Evolutionary conservation across 2,888 invertebrate genomes (phyloP).

Genomic region (Cecidostiba fungosa): DNA sequence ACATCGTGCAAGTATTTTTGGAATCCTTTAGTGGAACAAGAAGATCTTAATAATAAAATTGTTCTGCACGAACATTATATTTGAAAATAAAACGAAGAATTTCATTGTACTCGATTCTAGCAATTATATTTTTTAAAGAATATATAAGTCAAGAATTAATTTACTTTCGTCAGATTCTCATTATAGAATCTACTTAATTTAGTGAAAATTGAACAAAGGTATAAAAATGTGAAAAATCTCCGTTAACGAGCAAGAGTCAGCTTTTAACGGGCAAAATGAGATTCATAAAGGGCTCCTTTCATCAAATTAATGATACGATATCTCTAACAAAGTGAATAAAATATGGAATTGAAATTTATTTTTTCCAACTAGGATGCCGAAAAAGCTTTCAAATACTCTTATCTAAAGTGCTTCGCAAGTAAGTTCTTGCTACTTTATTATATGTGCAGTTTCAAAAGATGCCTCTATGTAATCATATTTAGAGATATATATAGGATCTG

Average conservation of each 20-base stretch:
- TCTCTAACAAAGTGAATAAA: not conserved
- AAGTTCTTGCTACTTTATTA: not conserved
- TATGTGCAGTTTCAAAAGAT: not conserved
- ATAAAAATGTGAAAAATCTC: not conserved
- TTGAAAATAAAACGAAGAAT: too few relatives aligned
- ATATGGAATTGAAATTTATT: not conserved
- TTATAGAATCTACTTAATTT: not conserved
- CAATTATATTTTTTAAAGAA: not conserved
- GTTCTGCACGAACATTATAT: too few relatives aligned
- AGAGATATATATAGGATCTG: not conserved
- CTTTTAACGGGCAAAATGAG: not conserved
- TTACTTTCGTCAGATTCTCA: not conserved
- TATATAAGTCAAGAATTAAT: not conserved
- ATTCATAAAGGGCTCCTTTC: conserved; percentile 5
- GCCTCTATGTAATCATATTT: not conserved
- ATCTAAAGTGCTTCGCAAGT: not conserved
- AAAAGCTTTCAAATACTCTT: not conserved
- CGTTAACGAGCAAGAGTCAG: conserved; percentile 12
- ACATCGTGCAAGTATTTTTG: not conserved
- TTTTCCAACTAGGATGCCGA: not conserved
- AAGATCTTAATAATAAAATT: not conserved
- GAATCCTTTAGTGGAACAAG: not conserved
- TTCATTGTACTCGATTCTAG: not conserved
- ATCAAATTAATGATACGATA: not conserved
- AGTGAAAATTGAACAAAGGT: not conserved